phyloP scores from a whole-genome alignment of 2,113 vertebrate species.

The rat (Rattus norvegicus) region GRCr8 NC_086031.1:54797001-54797500 shows the following conservation, averaged over 20 bases:
- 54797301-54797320: not conserved
- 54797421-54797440: not conserved
- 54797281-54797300: not conserved
- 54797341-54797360: not conserved
- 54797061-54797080: not conserved
- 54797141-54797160: not conserved
- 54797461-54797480: not conserved
- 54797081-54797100: not conserved
- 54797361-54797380: not conserved
- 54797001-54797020: not conserved
- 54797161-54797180: not conserved
- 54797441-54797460: not conserved
- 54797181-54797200: not conserved
- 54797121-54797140: no score
- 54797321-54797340: not conserved
- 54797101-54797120: not conserved
- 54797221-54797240: not conserved
- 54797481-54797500: not conserved
- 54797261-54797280: not conserved
- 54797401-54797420: not conserved
- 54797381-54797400: not conserved
- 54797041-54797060: not conserved
- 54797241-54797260: not conserved
- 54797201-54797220: not conserved
- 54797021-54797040: not conserved